Percentiles rank a stretch among this genome's conserved stretches.
Evolutionary conservation across 2,888 invertebrate species (phyloP).

Genomic region (Thymelicus sylvestris): DNA sequence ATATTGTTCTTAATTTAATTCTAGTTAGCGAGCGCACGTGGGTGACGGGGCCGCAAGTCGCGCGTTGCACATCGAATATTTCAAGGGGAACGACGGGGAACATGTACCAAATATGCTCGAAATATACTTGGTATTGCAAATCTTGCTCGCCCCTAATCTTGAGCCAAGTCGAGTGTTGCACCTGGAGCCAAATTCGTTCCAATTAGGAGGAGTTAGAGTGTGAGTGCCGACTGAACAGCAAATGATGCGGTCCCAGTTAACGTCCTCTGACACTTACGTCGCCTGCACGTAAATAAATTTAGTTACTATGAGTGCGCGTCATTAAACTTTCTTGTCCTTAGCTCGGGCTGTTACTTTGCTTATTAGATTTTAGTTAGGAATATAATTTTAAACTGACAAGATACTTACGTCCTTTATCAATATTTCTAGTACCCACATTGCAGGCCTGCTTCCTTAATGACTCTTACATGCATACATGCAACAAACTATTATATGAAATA

Average conservation of each 20-base stretch:
- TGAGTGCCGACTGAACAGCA: constrained; percentile 80
- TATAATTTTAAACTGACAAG: constrained; percentile 12
- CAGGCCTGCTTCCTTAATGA: no score
- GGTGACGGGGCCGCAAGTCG: constrained; percentile 74
- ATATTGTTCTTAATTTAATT: constrained; percentile 85
- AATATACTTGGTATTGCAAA: constrained; percentile 36
- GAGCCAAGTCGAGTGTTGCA: constrained; percentile 82
- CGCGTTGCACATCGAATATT: constrained; percentile 79
- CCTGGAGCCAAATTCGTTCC: constrained; percentile 84
- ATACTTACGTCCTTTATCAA: constrained; percentile 1
- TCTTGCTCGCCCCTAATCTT: constrained; percentile 77
- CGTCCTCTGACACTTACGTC: constrained; percentile 75
- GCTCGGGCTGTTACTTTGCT: constrained; percentile 65
- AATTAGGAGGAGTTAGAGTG: constrained; percentile 83
- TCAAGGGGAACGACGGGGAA: constrained; percentile 72
- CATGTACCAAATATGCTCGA: constrained; percentile 69
- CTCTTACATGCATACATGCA: no score
- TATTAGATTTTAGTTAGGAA: constrained; percentile 48
- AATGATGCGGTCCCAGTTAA: constrained; percentile 83
- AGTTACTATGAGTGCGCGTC: constrained; percentile 75
- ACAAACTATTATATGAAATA: no score
- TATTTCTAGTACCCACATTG: background rate
- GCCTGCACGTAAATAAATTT: constrained; percentile 78
- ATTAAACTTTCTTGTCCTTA: constrained; percentile 80
- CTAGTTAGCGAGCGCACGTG: constrained; percentile 70